Conservation (phyloP, 2,797 vertebrate genomes). For the Oreortyx pictus region DNA sequence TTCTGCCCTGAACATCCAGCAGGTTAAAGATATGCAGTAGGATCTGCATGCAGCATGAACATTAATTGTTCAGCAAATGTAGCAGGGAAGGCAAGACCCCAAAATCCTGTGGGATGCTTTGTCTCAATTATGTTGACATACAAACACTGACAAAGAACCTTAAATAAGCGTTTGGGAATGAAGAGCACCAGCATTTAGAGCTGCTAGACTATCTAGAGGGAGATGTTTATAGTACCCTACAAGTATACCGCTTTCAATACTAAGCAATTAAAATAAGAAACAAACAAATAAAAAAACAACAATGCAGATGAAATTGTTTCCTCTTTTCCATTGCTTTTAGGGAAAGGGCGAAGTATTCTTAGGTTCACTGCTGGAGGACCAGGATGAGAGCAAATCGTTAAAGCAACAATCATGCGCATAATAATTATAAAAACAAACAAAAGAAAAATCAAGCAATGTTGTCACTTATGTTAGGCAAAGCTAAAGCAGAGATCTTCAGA, state of each 20-base stretch:
- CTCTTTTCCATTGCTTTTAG: neutral
- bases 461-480: neutral
- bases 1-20: neutral
- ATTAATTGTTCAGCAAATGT: neutral
- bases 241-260: neutral
- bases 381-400: neutral
- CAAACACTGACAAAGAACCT: neutral
- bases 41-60: neutral
- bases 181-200: neutral
- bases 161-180: neutral
- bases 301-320: neutral
- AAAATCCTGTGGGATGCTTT: neutral
- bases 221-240: neutral
- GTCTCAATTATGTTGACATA: neutral
- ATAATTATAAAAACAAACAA: neutral
- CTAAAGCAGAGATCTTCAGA: neutral
- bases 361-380: neutral
- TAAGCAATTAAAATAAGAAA: neutral
- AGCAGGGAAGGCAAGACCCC: neutral
- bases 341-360: neutral
- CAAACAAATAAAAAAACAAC: neutral
- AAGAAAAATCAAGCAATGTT: neutral
- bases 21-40: fast-evolving
- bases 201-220: neutral
- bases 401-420: neutral